Conservation (phyloP, 2,797 vertebrate genomes). For the Artibeus jamaicensis region DNA sequence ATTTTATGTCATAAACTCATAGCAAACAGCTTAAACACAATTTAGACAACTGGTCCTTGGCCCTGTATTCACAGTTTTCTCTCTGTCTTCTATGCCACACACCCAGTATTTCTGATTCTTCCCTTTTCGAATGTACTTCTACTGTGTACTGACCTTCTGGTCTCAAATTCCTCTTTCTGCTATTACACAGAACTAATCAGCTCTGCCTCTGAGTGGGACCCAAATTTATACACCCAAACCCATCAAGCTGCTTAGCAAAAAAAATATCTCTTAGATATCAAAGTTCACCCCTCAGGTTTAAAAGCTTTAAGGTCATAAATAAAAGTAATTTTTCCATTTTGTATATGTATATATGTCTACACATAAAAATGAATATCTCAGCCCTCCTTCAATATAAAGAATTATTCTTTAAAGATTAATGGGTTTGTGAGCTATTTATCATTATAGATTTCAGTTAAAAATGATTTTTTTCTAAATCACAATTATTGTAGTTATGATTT, state of each 20-base stretch:
- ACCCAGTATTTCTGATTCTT: not conserved
- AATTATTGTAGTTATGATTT: not conserved
- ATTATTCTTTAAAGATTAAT: not conserved
- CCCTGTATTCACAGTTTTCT: not conserved
- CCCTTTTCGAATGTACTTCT: not conserved
- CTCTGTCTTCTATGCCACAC: not conserved
- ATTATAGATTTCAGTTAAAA: not conserved
- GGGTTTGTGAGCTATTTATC: not conserved
- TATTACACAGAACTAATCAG: not conserved
- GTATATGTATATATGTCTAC: not conserved
- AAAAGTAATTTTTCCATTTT: not conserved
- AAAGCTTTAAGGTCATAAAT: not conserved
- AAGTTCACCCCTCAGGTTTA: not conserved
- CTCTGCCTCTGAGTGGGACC: not conserved
- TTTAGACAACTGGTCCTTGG: not conserved
- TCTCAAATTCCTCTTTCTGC: not conserved
- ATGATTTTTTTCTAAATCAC: not conserved
- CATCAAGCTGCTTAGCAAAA: not conserved
- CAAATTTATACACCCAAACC: not conserved
- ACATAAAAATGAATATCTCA: not conserved
- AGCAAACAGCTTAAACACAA: not conserved
- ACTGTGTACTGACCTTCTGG: not conserved
- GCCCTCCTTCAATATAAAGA: not conserved
- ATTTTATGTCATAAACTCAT: not conserved
- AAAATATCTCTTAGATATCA: not conserved